phyloP scores from a whole-genome alignment of 2,113 vertebrate genomes.

The Mastomys natalensis region DNA sequence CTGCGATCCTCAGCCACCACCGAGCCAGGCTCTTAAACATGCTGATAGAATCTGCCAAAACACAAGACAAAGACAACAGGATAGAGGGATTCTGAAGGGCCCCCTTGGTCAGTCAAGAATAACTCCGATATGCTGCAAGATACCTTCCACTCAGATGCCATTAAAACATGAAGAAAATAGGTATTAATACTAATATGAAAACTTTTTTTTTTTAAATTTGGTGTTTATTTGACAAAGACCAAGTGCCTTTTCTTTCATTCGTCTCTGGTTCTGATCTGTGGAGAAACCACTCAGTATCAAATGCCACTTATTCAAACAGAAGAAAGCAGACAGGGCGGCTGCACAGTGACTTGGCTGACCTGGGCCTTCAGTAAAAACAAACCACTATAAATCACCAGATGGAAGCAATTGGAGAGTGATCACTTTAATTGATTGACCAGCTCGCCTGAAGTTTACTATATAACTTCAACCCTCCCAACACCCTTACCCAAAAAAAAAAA shows the following conservation, averaged over 20 bases:
- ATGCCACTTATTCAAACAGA: slow-evolving; percentile 97
- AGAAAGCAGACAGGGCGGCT: slow-evolving; percentile 94
- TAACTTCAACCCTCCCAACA: slow-evolving; percentile 85
- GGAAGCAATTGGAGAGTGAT: slow-evolving; percentile 94
- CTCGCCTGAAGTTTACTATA: slow-evolving; percentile 91
- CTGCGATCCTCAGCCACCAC: background rate
- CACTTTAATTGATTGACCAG: slow-evolving; percentile 96
- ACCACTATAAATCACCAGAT: slow-evolving; percentile 93
- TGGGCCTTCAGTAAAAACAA: slow-evolving; percentile 92
- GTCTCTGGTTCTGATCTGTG: slow-evolving; percentile 86
- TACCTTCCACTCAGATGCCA: slow-evolving; percentile 35
- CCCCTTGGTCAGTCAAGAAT: background rate
- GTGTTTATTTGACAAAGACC: slow-evolving; percentile 80
- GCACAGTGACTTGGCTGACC: slow-evolving; percentile 94
- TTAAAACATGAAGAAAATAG: slow-evolving; percentile 65
- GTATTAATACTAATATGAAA: slow-evolving; percentile 38
- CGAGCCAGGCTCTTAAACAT: background rate
- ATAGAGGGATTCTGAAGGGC: background rate
- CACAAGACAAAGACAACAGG: background rate
- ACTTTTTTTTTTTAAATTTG: slow-evolving; percentile 45
- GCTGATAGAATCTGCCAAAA: slow-evolving; percentile 47
- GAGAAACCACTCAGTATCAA: slow-evolving; percentile 91
- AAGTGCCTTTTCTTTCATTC: slow-evolving; percentile 83
- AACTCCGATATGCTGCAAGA: background rate
- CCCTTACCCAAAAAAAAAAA: slow-evolving; percentile 71